These are phyloP conservation scores for Zoanthus solanderi DNA, from an alignment of 92 coral and sea anemone genomes.

Conservation along the genomic window DNA sequence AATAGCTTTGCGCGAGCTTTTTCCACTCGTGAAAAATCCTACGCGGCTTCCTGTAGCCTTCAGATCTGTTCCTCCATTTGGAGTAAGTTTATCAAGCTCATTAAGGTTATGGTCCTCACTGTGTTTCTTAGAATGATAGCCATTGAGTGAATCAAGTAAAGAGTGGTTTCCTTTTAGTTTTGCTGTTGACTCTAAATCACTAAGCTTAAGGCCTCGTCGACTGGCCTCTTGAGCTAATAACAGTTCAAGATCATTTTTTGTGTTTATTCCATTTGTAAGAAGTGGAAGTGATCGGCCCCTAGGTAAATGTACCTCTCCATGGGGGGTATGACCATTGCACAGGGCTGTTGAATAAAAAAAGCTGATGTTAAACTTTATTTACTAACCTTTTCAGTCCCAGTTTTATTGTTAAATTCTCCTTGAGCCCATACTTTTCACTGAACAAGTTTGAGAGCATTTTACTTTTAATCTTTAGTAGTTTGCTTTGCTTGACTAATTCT, in stretches of 20 bases:
- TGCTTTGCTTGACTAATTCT: too few species aligned
- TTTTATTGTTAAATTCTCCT: too few species aligned
- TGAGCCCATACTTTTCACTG: too few species aligned
- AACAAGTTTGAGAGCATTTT: too few species aligned
- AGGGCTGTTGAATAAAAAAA: constrained; percentile 54
- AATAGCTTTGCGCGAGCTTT: constrained; percentile 60
- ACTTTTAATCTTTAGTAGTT: too few species aligned
- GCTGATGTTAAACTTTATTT: not conserved
- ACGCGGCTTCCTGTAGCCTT: constrained; percentile 68
- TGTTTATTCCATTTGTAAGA: constrained; percentile 89
- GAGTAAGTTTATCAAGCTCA: constrained; percentile 93
- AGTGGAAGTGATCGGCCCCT: constrained; percentile 75
- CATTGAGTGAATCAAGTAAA: constrained; percentile 63
- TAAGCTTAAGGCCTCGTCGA: constrained; percentile 81
- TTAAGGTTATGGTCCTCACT: constrained; percentile 97
- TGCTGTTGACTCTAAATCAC: constrained; percentile 82
- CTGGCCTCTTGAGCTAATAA: constrained; percentile 85
- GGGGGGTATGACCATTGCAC: constrained; percentile 77
- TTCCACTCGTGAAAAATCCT: constrained; percentile 60
- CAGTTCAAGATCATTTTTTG: constrained; percentile 92
- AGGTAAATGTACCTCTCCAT: constrained; percentile 65
- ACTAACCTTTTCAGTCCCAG: too few species aligned
- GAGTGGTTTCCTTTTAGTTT: constrained; percentile 72
- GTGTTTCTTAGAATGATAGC: constrained; percentile 79
- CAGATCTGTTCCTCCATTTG: constrained; percentile 63